Percentiles rank a stretch among this genome's conserved stretches.
Evolutionary conservation across 2,888 invertebrate genomes (phyloP).

Genomic region (Litoditis marina): DNA sequence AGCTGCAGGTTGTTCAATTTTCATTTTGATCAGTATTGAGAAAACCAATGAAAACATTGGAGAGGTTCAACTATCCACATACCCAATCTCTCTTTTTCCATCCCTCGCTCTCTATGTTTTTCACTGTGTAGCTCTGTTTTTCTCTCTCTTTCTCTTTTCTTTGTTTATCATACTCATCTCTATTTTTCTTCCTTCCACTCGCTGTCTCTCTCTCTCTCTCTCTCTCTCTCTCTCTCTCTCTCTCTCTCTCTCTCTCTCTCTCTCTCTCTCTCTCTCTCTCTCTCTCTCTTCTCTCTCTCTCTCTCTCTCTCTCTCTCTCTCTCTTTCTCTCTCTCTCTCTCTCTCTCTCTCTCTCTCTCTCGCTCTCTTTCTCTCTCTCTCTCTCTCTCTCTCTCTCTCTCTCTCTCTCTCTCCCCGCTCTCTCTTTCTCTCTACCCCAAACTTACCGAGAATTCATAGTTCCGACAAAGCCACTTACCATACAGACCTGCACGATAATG

Average conservation of each 20-base stretch:
- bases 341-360: too few relatives aligned
- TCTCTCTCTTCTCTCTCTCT: not conserved
- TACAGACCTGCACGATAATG: too few relatives aligned
- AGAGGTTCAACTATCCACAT: not conserved
- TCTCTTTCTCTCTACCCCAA: too few relatives aligned
- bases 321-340: too few relatives aligned
- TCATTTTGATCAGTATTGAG: not conserved
- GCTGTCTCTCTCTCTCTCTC: not conserved
- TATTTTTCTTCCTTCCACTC: not conserved
- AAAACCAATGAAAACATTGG: not conserved
- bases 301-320: too few relatives aligned
- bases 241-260: not conserved
- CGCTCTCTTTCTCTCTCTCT: too few relatives aligned
- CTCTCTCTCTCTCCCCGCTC: too few relatives aligned
- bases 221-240: not conserved
- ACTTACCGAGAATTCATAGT: too few relatives aligned
- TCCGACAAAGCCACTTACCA: too few relatives aligned
- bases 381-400: too few relatives aligned
- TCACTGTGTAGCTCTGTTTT: not conserved
- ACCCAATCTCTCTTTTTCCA: not conserved
- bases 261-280: not conserved
- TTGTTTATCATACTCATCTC: not conserved
- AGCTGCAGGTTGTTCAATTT: conserved; percentile 18
- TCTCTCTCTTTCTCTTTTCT: not conserved
- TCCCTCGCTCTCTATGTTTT: too few relatives aligned